Percentiles rank a stretch among this genome's conserved stretches.
phyloP scores from a whole-genome alignment of 2,888 invertebrate genomes.

The Meliscaeva auricollis region DNA sequence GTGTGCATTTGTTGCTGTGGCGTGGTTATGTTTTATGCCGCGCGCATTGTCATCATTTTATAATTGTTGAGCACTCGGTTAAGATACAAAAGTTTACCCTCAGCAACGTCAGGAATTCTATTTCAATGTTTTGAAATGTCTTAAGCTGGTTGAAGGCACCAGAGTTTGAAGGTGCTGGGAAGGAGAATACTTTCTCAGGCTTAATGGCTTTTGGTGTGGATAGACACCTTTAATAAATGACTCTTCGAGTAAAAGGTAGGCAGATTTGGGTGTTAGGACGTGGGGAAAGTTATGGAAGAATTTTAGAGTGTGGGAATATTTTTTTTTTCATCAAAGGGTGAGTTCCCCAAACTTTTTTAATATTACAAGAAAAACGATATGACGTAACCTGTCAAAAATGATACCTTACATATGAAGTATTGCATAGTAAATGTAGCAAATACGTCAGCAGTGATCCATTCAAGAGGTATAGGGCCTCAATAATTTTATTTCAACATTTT shows the following conservation, averaged over 20 bases:
- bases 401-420: too few species aligned
- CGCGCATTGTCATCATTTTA: conserved; percentile 76
- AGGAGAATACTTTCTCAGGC: conserved; percentile 63
- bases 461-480: too few species aligned
- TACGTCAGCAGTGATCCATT: too few species aligned
- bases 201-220: conserved; percentile 32
- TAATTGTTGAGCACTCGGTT: conserved; percentile 60
- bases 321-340: not conserved
- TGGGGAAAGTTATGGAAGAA: not conserved
- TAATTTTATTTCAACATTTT: too few species aligned
- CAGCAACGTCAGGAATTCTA: conserved; percentile 59
- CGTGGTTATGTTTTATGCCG: conserved; percentile 69
- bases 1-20: conserved; percentile 39
- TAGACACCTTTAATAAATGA: too few species aligned
- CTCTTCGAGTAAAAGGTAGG: not conserved
- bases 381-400: too few species aligned
- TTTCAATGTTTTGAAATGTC: conserved; percentile 68
- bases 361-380: too few species aligned
- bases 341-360: too few species aligned
- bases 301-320: conserved; percentile 9
- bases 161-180: conserved; percentile 53
- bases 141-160: conserved; percentile 5
- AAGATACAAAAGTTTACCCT: conserved; percentile 42
- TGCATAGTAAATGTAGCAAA: too few species aligned
- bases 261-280: not conserved